phyloP scores from a whole-genome alignment of 2,113 vertebrate genomes.

The Sinocyclocheilus rhinocerous region DNA sequence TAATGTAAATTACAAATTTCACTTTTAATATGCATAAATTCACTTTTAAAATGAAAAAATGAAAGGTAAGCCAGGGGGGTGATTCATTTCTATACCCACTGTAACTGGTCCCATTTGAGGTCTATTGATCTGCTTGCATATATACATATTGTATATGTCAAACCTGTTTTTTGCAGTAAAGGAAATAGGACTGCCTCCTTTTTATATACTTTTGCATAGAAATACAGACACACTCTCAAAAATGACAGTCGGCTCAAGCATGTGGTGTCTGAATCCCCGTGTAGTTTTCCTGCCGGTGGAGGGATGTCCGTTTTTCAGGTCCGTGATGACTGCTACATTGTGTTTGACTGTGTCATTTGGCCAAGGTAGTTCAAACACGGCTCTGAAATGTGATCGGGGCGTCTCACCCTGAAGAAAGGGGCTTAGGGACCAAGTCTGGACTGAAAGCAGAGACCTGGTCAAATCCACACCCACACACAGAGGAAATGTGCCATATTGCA shows the following conservation, averaged over 20 bases:
- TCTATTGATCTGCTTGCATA: no score
- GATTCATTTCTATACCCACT: no score
- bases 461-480: conserved; percentile 39
- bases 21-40: no score
- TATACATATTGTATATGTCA: neutral
- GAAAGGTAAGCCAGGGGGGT: no score
- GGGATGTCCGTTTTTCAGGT: conserved; percentile 39
- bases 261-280: conserved; percentile 34
- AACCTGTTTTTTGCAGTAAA: neutral
- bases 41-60: no score
- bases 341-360: conserved; percentile 38
- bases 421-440: conserved; percentile 9
- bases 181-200: neutral
- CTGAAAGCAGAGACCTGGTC: conserved; percentile 30
- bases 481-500: conserved; percentile 28
- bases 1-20: no score
- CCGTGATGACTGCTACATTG: conserved; percentile 33
- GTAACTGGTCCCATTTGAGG: no score
- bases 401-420: conserved; percentile 23
- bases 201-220: neutral
- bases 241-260: conserved; percentile 39
- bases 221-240: neutral
- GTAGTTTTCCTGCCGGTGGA: conserved; percentile 39
- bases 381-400: conserved; percentile 38
- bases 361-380: conserved; percentile 35